These are phyloP conservation scores for Microcebus griseorufus DNA, from an alignment of 2,113 vertebrate genomes.

Conservation along the genomic window DNA sequence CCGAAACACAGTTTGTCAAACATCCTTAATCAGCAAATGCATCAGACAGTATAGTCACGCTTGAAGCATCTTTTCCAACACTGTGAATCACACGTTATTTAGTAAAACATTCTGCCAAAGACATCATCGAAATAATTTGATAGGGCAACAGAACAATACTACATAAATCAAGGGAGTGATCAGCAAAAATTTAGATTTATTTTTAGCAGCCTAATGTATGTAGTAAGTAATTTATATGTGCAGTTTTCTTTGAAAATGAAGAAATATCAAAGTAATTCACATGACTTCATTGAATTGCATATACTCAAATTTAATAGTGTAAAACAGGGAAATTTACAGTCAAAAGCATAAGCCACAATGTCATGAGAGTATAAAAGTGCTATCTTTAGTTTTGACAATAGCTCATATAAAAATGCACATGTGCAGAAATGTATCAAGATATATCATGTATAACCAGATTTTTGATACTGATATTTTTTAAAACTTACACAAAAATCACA, in stretches of 20 bases:
- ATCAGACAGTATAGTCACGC: constrained; percentile 42
- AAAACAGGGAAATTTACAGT: constrained; percentile 1
- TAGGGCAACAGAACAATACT: constrained; percentile 43
- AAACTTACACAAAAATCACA: not conserved
- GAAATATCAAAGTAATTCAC: constrained; percentile 29
- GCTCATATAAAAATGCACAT: not conserved
- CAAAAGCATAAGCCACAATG: constrained; percentile 20
- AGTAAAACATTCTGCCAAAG: constrained; percentile 44
- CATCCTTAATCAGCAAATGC: constrained; percentile 50
- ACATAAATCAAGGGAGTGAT: constrained; percentile 40
- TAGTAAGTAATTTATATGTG: constrained; percentile 20
- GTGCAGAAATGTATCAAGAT: not conserved
- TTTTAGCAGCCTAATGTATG: not conserved
- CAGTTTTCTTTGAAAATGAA: constrained; percentile 48
- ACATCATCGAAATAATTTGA: constrained; percentile 55
- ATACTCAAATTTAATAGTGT: not conserved
- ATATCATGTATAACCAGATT: not conserved
- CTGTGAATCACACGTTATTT: constrained; percentile 56
- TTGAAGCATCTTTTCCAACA: constrained; percentile 42
- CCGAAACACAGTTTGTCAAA: constrained; percentile 55
- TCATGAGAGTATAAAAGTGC: not conserved
- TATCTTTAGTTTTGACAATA: not conserved
- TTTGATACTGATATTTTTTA: not conserved
- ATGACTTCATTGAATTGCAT: constrained; percentile 28
- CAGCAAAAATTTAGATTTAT: not conserved